Conservation (phyloP, 2,113 vertebrate genomes). For the Crotophaga sulcirostris region DNA sequence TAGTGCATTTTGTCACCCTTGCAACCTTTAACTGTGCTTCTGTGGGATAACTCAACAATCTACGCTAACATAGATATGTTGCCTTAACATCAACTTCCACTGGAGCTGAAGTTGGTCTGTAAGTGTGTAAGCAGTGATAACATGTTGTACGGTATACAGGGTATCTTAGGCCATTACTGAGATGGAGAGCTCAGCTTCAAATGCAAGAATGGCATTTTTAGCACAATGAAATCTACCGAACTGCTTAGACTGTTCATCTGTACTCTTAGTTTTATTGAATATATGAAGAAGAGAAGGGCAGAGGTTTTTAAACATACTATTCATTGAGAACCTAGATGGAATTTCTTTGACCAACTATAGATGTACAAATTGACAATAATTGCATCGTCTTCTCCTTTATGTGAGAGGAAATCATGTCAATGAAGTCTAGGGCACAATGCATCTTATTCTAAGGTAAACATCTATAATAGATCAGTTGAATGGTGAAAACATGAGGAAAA, state of each 20-base stretch:
- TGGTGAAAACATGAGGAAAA: neutral
- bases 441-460: neutral
- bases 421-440: neutral
- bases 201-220: neutral
- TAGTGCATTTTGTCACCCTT: neutral
- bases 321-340: neutral
- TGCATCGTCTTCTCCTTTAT: neutral
- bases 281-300: neutral
- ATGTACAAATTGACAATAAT: neutral
- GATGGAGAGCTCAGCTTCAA: neutral
- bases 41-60: neutral
- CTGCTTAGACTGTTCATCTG: neutral
- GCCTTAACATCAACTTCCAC: neutral
- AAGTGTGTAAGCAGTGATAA: neutral
- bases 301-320: neutral
- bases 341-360: neutral
- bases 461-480: neutral
- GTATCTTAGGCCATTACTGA: neutral
- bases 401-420: neutral
- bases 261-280: neutral
- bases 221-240: neutral
- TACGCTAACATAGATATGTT: neutral
- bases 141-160: neutral
- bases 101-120: neutral
- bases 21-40: neutral